Evolutionary conservation across 2,113 vertebrate genomes (phyloP).

Genomic region (Psammodynastes pulverulentus): DNA sequence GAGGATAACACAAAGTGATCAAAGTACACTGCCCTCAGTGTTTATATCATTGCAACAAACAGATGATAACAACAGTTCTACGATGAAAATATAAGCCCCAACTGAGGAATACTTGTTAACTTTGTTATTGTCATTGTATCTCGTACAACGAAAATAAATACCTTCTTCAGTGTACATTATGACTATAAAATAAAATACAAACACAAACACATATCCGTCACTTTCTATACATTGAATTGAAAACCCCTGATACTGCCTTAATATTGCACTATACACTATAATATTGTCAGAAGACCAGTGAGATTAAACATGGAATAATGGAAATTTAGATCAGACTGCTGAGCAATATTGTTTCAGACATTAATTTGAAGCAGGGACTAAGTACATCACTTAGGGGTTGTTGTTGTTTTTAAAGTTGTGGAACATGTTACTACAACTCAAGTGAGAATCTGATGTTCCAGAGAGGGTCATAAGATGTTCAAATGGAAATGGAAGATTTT

Average conservation of each 20-base stretch:
- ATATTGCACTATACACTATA: too few species aligned
- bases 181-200: too few species aligned
- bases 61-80: constrained; percentile 6
- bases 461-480: not conserved
- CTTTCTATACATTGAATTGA: too few species aligned
- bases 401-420: not conserved
- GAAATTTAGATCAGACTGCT: not conserved
- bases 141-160: too few species aligned
- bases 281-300: constrained; percentile 2
- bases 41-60: not conserved
- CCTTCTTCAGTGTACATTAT: too few species aligned
- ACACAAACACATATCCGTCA: too few species aligned
- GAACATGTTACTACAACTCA: not conserved
- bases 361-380: not conserved
- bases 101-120: not conserved
- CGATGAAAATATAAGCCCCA: not conserved
- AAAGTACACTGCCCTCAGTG: not conserved
- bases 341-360: not conserved
- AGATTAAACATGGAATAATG: not conserved
- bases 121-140: too few species aligned
- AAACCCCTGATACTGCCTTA: too few species aligned
- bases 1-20: not conserved
- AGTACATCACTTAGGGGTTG: not conserved
- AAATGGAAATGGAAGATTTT: not conserved
- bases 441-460: not conserved